Evolutionary conservation across 2,113 vertebrate species (phyloP).

Genomic region (Ochotona curzoniae): DNA sequence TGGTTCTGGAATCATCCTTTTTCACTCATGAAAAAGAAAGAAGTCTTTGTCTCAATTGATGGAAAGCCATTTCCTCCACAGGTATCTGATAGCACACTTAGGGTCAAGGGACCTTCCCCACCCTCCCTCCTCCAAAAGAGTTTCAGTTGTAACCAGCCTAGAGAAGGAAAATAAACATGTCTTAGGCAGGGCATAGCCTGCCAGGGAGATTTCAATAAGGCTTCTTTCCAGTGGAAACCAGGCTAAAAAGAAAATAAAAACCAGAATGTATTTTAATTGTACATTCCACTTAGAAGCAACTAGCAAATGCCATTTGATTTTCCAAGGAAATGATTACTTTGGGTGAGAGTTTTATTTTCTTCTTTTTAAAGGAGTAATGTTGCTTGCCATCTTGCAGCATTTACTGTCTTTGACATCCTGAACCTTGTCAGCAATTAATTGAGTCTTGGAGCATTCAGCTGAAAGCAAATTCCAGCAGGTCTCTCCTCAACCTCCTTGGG

Average conservation of each 20-base stretch:
- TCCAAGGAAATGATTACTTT: conserved; percentile 75
- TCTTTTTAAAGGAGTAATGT: background rate
- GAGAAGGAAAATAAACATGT: conserved; percentile 65
- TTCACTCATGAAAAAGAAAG: conserved; percentile 18
- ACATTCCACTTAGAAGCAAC: conserved; percentile 74
- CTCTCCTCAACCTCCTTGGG: conserved; percentile 46
- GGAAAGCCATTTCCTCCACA: background rate
- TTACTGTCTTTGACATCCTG: conserved; percentile 51
- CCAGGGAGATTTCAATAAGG: conserved; percentile 71
- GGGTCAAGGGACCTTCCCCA: background rate
- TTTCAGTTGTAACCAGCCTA: conserved; percentile 50
- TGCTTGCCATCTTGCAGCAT: background rate
- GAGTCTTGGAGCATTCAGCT: conserved; percentile 57
- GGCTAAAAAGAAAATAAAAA: conserved; percentile 75
- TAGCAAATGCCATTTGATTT: conserved; percentile 69
- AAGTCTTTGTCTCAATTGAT: background rate
- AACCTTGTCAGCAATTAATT: conserved; percentile 52
- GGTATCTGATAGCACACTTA: background rate
- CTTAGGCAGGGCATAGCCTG: conserved; percentile 54
- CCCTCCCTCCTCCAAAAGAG: conserved; percentile 7
- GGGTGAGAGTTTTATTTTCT: background rate
- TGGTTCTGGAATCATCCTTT: background rate
- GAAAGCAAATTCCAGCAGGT: conserved; percentile 70
- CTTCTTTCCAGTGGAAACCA: conserved; percentile 73
- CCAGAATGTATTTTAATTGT: conserved; percentile 75